Evolutionary conservation across 2,797 vertebrate genomes (phyloP).

Genomic region (Spondyliosoma cantharus): DNA sequence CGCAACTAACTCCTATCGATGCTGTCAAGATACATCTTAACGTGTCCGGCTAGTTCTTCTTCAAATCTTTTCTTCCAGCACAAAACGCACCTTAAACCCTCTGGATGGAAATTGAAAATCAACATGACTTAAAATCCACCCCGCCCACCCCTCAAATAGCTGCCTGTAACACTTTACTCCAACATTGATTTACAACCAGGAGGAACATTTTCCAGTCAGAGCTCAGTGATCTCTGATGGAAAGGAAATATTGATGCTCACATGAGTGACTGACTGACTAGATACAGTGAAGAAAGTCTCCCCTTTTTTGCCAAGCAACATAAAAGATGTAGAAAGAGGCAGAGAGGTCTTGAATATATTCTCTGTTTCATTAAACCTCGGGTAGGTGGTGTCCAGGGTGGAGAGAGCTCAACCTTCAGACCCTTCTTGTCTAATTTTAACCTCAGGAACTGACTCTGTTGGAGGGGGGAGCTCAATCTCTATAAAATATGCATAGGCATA

Average conservation of each 20-base stretch:
- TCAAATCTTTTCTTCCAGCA: background rate
- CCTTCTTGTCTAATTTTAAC: conserved; percentile 46
- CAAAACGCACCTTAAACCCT: conserved; percentile 1
- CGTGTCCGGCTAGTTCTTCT: background rate
- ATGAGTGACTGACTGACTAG: conserved; percentile 51
- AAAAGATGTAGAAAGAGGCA: conserved; percentile 37
- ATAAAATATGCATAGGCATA: conserved; percentile 24
- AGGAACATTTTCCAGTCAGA: conserved; percentile 57
- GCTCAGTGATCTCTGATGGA: conserved; percentile 62
- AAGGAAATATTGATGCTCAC: conserved; percentile 63
- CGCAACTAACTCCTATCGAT: background rate
- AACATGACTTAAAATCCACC: conserved; percentile 41
- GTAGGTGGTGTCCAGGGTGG: conserved; percentile 19
- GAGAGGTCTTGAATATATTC: conserved; percentile 27
- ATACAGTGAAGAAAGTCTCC: conserved; percentile 1
- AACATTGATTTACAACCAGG: conserved; percentile 54
- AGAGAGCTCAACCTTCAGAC: conserved; percentile 42
- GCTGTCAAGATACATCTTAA: background rate
- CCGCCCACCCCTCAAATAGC: background rate
- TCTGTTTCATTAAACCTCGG: conserved; percentile 38
- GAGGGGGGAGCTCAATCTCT: background rate
- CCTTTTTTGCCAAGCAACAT: conserved; percentile 24
- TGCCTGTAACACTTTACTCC: conserved; percentile 41
- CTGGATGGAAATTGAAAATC: conserved; percentile 49
- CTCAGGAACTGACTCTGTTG: conserved; percentile 11